These are phyloP conservation scores for Crax fasciolata DNA, from an alignment of 2,797 vertebrate species.

Conservation along the genomic window DNA sequence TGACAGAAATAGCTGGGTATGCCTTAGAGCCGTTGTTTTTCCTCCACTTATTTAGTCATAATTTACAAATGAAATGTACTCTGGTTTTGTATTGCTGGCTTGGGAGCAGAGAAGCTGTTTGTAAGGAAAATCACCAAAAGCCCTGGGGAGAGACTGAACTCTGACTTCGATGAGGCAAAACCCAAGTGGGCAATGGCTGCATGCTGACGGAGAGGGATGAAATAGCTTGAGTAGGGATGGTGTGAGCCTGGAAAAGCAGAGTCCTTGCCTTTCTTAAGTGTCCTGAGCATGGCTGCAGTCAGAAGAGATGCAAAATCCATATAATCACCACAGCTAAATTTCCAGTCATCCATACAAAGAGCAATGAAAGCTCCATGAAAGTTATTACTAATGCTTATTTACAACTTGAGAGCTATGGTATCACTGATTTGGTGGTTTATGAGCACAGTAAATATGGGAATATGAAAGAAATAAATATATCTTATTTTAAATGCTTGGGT, in stretches of 20 bases:
- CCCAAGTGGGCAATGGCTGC: neutral
- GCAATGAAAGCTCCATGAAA: neutral
- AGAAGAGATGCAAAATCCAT: neutral
- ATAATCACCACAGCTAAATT: neutral
- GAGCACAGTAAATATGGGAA: rapidly evolving
- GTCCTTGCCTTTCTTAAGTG: neutral
- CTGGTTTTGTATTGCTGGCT: neutral
- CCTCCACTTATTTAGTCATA: neutral
- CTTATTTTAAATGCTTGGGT: neutral
- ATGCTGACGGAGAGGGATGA: neutral
- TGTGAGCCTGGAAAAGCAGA: neutral
- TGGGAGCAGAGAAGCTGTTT: neutral
- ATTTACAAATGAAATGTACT: neutral
- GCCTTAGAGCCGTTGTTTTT: neutral
- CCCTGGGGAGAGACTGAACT: neutral
- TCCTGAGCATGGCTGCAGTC: rapidly evolving
- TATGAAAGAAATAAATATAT: neutral
- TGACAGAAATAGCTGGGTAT: neutral
- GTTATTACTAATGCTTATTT: neutral
- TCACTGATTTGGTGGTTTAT: neutral
- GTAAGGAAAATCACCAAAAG: neutral
- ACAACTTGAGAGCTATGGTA: neutral
- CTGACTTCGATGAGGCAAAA: neutral
- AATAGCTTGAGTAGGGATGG: neutral
- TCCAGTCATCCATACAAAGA: neutral